A percentile compares a stretch with the other conserved stretches of the same genome.
Evolutionary conservation across 2,888 invertebrate species (phyloP).

Genomic region (Acronicta psi): DNA sequence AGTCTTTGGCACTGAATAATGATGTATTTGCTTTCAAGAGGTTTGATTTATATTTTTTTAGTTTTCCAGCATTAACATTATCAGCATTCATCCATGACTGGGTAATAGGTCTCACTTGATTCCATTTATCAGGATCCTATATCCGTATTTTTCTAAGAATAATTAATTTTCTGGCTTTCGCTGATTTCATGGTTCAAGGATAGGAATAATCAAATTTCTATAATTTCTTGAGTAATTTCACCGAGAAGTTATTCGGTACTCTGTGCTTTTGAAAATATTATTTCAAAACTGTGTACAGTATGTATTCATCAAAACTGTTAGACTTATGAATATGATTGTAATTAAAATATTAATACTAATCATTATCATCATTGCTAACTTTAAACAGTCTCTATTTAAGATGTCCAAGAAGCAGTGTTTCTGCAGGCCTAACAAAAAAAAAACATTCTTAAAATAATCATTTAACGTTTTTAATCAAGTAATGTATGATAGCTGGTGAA

Average conservation of each 20-base stretch:
- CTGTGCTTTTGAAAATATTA: background rate
- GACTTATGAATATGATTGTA: too few species aligned
- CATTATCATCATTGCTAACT: too few species aligned
- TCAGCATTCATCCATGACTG: too few species aligned
- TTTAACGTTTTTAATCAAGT: too few species aligned
- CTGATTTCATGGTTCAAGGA: background rate
- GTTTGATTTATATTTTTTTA: slow-evolving; percentile 59
- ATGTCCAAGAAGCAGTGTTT: too few species aligned
- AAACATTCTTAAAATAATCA: too few species aligned
- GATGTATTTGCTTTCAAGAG: slow-evolving; percentile 89
- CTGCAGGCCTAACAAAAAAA: too few species aligned
- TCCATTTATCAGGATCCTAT: too few species aligned
- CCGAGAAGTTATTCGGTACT: background rate
- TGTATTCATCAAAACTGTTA: background rate
- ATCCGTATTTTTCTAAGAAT: background rate
- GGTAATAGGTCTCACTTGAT: too few species aligned
- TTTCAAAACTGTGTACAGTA: background rate
- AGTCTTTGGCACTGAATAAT: slow-evolving; percentile 83
- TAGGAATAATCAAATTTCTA: background rate
- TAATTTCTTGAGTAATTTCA: background rate
- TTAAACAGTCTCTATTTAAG: too few species aligned
- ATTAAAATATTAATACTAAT: too few species aligned
- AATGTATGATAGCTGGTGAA: too few species aligned
- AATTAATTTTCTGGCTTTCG: background rate
- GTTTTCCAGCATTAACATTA: background rate